Evolutionary conservation across 2,113 vertebrate species (phyloP).

Genomic region (Arizona elegans): DNA sequence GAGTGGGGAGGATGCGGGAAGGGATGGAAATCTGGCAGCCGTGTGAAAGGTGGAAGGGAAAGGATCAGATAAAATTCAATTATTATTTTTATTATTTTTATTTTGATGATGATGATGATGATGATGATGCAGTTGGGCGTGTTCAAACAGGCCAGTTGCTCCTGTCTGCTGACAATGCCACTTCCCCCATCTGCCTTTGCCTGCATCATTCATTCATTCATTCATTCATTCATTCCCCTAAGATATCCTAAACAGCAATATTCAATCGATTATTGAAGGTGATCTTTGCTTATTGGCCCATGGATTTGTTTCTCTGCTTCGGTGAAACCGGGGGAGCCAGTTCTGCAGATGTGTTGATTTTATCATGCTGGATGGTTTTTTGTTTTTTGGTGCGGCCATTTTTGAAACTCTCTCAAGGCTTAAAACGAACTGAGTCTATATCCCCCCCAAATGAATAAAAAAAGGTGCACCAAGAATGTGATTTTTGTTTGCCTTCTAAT

Average conservation of each 20-base stretch:
- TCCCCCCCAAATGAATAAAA: not conserved
- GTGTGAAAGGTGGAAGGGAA: not conserved
- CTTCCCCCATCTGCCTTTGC: not conserved
- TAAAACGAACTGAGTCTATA: not conserved
- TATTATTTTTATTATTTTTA: no score
- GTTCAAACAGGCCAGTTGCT: not conserved
- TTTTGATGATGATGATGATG: not conserved
- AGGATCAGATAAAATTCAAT: no score
- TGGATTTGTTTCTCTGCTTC: not conserved
- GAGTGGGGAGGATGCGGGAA: rapidly evolving
- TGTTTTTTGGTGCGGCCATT: not conserved
- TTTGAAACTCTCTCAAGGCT: not conserved
- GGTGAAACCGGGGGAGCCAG: not conserved
- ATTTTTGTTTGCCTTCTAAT: not conserved
- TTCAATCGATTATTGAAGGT: not conserved
- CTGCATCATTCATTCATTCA: no score
- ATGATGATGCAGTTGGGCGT: not conserved
- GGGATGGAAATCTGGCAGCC: rapidly evolving
- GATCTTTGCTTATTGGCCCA: not conserved
- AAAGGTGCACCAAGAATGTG: not conserved
- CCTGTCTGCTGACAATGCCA: not conserved
- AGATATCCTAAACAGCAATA: not conserved
- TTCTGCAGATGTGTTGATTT: not conserved
- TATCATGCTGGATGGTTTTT: not conserved
- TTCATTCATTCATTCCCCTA: not conserved